Conservation (phyloP, 2,797 vertebrate species). For the Cichlasoma orientale region DNA sequence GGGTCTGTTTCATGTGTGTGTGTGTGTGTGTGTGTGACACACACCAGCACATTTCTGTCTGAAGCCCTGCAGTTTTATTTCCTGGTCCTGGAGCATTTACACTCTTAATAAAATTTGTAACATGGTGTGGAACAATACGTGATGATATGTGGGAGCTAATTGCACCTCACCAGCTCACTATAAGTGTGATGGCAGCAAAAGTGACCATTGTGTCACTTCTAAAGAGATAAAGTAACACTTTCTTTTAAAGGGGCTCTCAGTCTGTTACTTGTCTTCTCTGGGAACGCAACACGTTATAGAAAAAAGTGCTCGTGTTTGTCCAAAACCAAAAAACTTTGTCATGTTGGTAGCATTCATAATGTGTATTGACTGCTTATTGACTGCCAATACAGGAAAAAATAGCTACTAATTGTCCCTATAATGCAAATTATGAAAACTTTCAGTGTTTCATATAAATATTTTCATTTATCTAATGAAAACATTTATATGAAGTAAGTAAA, state of each 20-base stretch:
- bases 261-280: background rate
- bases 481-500: too few species aligned
- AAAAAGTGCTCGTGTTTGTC: background rate
- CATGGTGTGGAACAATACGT: conserved; percentile 25
- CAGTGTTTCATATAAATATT: background rate
- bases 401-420: background rate
- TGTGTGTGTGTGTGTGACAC: background rate
- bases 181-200: conserved; percentile 33
- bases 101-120: conserved; percentile 35
- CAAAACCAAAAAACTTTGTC: background rate
- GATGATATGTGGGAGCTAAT: conserved; percentile 45
- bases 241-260: conserved; percentile 15
- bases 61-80: conserved; percentile 39
- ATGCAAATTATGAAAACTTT: background rate
- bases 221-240: conserved; percentile 37
- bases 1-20: conserved; percentile 13
- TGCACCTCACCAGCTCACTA: conserved; percentile 19
- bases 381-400: conserved; percentile 1
- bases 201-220: conserved; percentile 32
- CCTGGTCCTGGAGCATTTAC: conserved; percentile 18
- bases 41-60: conserved; percentile 5
- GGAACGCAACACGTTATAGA: background rate
- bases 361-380: too few species aligned
- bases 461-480: conserved; percentile 1
- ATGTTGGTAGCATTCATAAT: background rate